Conservation (phyloP, 2,888 invertebrate genomes). For the Epinotia brunnichana region DNA sequence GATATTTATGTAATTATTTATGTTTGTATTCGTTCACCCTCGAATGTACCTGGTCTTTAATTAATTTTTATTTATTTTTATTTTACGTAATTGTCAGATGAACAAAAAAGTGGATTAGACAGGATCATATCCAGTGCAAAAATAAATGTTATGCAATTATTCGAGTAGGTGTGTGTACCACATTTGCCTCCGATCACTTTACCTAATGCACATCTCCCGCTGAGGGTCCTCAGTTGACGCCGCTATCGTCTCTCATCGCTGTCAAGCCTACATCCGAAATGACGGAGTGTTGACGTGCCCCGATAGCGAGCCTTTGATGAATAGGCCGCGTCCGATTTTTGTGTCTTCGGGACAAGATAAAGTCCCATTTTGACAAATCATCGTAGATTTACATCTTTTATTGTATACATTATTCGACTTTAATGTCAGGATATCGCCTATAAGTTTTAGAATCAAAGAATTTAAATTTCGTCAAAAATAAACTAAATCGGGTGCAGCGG, state of each 20-base stretch:
- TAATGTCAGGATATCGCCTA: slow-evolving; percentile 14
- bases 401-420: slow-evolving; percentile 20
- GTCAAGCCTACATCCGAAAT: slow-evolving; percentile 67
- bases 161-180: background rate
- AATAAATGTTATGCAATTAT: slow-evolving; percentile 15
- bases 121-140: background rate
- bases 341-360: slow-evolving; percentile 63
- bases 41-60: too few species aligned
- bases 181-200: slow-evolving; percentile 6
- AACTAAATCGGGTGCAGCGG: too few species aligned
- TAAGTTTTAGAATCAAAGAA: background rate
- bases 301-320: slow-evolving; percentile 65
- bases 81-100: too few species aligned
- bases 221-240: slow-evolving; percentile 51
- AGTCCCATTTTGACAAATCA: slow-evolving; percentile 60
- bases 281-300: slow-evolving; percentile 70
- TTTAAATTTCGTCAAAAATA: too few species aligned
- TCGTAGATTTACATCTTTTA: slow-evolving; percentile 40
- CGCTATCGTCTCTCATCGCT: slow-evolving; percentile 57
- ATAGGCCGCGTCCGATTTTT: slow-evolving; percentile 61
- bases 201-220: slow-evolving; percentile 42
- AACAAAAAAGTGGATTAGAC: background rate
- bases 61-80: too few species aligned
- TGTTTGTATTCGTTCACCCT: too few species aligned
- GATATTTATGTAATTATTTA: too few species aligned